Conservation (phyloP, 23 tunicate species). For the Ciona savignyi region DNA sequence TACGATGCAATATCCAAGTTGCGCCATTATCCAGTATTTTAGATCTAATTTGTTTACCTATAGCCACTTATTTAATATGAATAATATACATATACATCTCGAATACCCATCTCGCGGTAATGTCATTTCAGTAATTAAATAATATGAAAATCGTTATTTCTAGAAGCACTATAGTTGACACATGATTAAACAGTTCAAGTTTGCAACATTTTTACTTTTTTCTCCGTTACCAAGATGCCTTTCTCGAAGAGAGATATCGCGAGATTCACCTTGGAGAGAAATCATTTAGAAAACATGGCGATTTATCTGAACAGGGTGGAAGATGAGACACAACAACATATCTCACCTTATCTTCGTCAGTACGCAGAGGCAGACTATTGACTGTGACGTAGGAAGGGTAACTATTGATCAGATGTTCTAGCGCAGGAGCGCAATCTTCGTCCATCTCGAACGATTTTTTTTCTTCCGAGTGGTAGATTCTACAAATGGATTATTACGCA, state of each 20-base stretch:
- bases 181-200: too few relatives aligned
- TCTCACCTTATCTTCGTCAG: slow-evolving; percentile 65
- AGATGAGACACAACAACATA: neutral
- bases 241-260: slow-evolving; percentile 18
- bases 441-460: slow-evolving; percentile 48
- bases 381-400: slow-evolving; percentile 75
- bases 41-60: too few relatives aligned
- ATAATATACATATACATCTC: too few relatives aligned
- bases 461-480: slow-evolving; percentile 81
- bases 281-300: neutral
- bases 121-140: too few relatives aligned
- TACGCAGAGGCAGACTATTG: slow-evolving; percentile 31
- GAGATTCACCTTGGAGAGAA: slow-evolving; percentile 12
- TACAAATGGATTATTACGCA: neutral
- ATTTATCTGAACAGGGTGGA: neutral
- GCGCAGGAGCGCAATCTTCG: slow-evolving; percentile 44
- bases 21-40: too few relatives aligned
- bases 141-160: too few relatives aligned
- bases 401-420: slow-evolving; percentile 43
- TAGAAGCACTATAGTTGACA: too few relatives aligned
- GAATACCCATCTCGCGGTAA: too few relatives aligned
- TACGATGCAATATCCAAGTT: too few relatives aligned
- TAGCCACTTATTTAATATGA: too few relatives aligned
- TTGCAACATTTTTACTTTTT: neutral
- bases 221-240: slow-evolving; percentile 1